These are phyloP conservation scores for Scotopteryx bipunctaria DNA, from an alignment of 2,888 invertebrate species.

Conservation along the genomic window DNA sequence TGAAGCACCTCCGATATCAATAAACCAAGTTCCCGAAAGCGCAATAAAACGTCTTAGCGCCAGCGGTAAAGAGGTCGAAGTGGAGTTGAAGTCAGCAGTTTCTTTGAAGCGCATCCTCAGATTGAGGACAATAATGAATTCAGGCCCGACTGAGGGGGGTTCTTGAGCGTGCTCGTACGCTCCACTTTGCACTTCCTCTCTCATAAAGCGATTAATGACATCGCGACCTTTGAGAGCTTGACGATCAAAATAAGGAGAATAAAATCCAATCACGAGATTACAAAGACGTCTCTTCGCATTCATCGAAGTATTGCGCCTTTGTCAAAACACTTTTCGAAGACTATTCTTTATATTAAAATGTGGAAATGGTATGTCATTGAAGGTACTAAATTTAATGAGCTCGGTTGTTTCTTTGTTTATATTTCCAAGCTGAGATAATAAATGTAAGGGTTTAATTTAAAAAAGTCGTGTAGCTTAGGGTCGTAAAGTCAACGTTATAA, in stretches of 20 bases:
- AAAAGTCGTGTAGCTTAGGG: neutral
- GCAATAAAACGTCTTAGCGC: constrained; percentile 68
- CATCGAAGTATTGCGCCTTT: constrained; percentile 33
- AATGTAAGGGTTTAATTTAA: neutral
- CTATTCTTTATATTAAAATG: constrained; percentile 25
- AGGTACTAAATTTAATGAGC: constrained; percentile 20
- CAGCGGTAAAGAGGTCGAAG: constrained; percentile 55
- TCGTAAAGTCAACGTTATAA: too few species aligned
- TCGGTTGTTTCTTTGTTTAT: neutral
- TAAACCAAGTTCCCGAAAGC: constrained; percentile 59
- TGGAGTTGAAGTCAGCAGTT: constrained; percentile 72
- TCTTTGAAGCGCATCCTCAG: constrained; percentile 75
- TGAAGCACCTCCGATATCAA: constrained; percentile 46
- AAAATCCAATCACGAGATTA: constrained; percentile 63
- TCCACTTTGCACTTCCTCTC: constrained; percentile 73
- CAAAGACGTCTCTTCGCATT: constrained; percentile 37
- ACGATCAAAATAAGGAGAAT: constrained; percentile 67
- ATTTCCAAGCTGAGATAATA: neutral
- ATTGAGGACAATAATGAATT: constrained; percentile 78
- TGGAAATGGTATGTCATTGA: constrained; percentile 24
- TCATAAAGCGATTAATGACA: constrained; percentile 77
- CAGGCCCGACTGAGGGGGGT: constrained; percentile 55
- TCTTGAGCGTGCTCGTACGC: constrained; percentile 68
- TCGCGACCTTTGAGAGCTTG: constrained; percentile 63
- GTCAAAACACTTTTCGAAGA: constrained; percentile 31